Evolutionary conservation across 2,888 invertebrate genomes (phyloP).

Genomic region (Punctoribates punctum): DNA sequence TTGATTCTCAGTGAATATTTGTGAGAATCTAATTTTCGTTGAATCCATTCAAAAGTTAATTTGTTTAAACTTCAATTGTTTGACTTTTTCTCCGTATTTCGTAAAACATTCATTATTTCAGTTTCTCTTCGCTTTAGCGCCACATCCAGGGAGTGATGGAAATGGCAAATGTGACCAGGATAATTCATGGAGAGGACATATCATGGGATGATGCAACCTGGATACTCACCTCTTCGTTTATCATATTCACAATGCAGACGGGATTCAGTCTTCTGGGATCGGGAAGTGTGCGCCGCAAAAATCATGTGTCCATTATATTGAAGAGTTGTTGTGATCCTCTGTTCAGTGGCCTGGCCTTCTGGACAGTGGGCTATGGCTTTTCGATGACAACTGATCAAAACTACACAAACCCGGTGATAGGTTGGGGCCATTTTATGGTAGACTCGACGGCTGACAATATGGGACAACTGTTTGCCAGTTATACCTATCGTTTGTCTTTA

Average conservation of each 20-base stretch:
- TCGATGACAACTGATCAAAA: constrained; percentile 69
- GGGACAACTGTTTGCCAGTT: constrained; percentile 81
- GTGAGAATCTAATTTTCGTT: no score
- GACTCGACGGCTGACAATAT: constrained; percentile 66
- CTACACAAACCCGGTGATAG: constrained; percentile 68
- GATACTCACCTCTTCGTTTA: constrained; percentile 82
- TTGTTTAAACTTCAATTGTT: no score
- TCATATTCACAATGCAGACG: constrained; percentile 88
- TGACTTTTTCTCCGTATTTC: no score
- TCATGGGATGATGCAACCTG: constrained; percentile 75
- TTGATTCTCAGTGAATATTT: no score
- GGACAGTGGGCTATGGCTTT: constrained; percentile 89
- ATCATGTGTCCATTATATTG: constrained; percentile 97
- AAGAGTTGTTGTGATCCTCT: constrained; percentile 91
- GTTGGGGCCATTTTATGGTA: constrained; percentile 75
- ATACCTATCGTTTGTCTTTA: constrained; percentile 79
- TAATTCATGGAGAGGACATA: constrained; percentile 16
- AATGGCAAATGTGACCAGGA: neutral
- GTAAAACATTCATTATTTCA: no score
- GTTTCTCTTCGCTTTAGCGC: no score
- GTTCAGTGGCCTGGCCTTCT: constrained; percentile 85
- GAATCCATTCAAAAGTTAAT: no score
- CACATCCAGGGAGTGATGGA: no score
- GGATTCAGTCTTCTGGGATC: constrained; percentile 92
- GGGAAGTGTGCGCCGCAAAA: constrained; percentile 72